phyloP scores from a whole-genome alignment of 2,888 invertebrate genomes.

The Polydrusus cervinus region DNA sequence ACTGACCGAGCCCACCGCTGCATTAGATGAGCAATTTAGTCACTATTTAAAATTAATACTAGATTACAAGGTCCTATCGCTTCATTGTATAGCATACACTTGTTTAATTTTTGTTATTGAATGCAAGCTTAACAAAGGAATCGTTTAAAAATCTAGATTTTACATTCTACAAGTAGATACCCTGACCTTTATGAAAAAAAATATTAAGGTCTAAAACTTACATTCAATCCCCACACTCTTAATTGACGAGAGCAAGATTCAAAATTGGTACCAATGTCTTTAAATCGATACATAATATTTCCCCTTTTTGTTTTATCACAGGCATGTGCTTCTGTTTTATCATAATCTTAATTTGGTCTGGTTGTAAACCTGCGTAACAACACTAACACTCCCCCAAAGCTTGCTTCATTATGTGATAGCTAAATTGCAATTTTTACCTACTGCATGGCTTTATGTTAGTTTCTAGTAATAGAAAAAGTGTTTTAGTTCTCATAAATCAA shows the following conservation, averaged over 20 bases:
- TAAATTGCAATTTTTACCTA: conserved; percentile 18
- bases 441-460: conserved; percentile 31
- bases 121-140: not conserved
- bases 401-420: conserved; percentile 8
- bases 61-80: not conserved
- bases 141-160: no score
- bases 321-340: conserved; percentile 24
- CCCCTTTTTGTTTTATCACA: conserved; percentile 2
- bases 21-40: not conserved
- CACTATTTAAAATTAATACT: not conserved
- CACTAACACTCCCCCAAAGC: conserved; percentile 22
- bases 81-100: not conserved
- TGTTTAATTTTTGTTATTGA: not conserved
- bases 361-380: conserved; percentile 11
- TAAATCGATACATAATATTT: conserved; percentile 32
- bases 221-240: not conserved
- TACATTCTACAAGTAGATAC: no score
- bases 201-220: no score
- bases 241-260: not conserved
- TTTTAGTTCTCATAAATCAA: conserved; percentile 9
- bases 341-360: conserved; percentile 1
- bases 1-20: not conserved
- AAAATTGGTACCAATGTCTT: not conserved
- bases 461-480: not conserved
- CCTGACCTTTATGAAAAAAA: no score